Evolutionary conservation across 2,797 vertebrate genomes (phyloP).

Genomic region (Mormyrus proboscirostris): DNA sequence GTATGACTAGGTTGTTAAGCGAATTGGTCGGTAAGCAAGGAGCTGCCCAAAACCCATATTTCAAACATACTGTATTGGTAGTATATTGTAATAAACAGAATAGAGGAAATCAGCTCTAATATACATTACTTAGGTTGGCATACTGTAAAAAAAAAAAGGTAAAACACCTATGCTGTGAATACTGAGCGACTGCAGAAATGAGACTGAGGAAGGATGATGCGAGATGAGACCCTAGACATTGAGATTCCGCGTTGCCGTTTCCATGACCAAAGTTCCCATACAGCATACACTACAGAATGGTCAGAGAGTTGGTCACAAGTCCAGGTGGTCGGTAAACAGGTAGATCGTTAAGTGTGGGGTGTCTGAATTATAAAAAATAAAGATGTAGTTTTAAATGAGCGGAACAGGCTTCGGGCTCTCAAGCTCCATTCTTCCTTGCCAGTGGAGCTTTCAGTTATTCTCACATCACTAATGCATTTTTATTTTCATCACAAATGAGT

Average conservation of each 20-base stretch:
- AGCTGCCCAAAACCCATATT: too few relatives aligned
- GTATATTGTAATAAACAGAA: neutral
- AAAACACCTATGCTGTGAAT: neutral
- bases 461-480: neutral
- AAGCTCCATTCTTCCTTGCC: neutral
- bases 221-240: neutral
- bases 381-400: constrained; percentile 39
- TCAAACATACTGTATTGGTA: too few relatives aligned
- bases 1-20: too few relatives aligned
- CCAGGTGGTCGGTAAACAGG: neutral
- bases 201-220: neutral
- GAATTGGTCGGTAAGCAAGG: too few relatives aligned
- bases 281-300: neutral
- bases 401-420: neutral
- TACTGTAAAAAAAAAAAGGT: neutral
- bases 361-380: constrained; percentile 40
- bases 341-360: neutral
- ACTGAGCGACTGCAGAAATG: neutral
- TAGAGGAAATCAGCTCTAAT: neutral
- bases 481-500: constrained; percentile 43
- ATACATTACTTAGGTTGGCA: neutral
- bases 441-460: neutral
- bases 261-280: neutral
- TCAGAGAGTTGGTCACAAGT: neutral
- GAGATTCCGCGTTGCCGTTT: neutral